phyloP scores from a whole-genome alignment of 2,797 vertebrate species.

The Lithobates sylvaticus region DNA sequence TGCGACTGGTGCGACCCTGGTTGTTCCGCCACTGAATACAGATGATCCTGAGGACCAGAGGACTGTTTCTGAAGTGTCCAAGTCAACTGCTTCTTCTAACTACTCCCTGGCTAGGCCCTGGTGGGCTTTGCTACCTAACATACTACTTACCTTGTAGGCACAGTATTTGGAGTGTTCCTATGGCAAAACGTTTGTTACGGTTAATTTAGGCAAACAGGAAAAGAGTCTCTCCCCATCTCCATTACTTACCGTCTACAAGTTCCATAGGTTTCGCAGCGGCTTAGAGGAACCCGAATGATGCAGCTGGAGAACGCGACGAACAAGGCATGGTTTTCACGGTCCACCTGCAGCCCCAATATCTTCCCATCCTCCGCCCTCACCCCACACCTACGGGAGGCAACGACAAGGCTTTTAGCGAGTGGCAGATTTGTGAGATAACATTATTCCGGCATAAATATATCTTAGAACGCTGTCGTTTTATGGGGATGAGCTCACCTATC shows the following conservation, averaged over 20 bases:
- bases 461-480: neutral
- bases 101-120: too few relatives aligned
- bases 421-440: neutral
- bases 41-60: too few relatives aligned
- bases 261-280: constrained; percentile 82
- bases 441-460: neutral
- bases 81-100: too few relatives aligned
- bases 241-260: constrained; percentile 85
- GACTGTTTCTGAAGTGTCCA: too few relatives aligned
- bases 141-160: too few relatives aligned
- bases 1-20: too few relatives aligned
- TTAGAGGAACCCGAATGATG: constrained; percentile 85
- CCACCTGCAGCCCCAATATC: constrained; percentile 86
- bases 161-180: too few relatives aligned
- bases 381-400: constrained; percentile 77
- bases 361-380: constrained; percentile 80
- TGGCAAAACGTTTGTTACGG: too few relatives aligned
- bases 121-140: too few relatives aligned
- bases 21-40: too few relatives aligned
- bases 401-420: neutral
- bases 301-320: constrained; percentile 91
- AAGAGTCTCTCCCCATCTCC: neutral
- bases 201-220: too few relatives aligned
- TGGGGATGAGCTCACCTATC: constrained; percentile 77
- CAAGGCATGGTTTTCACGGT: constrained; percentile 84